Base-by-base conservation (phyloP, 2,113 vertebrate genomes). In the Sander lucioperca region DNA sequence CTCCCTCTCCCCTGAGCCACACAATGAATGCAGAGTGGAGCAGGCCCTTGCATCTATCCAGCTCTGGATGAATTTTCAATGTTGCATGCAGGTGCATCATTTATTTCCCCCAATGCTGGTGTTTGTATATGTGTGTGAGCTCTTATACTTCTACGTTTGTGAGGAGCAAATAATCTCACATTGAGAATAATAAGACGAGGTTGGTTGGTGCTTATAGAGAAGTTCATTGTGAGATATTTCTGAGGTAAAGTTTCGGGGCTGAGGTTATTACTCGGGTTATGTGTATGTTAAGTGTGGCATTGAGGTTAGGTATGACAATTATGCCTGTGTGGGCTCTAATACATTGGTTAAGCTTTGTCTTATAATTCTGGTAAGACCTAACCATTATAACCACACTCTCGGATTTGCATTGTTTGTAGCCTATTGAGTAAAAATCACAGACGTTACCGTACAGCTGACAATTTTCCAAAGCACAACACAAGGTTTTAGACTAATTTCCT, bases 41-140 rank as follows among this genome's bases (percentile, higher is more conserved):
- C 69, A 43, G 78, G 87, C 76, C 86, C 54, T 79, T 50, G 84
- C 84, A 83, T 88, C 87, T 53, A 74, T 84, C 74, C 81, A 75
- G 18, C 90, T 87, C 78, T 45, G 77, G 83, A 85, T 74, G 87
- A 90, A 89, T 91, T 90, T 88, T 65, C 86, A 86, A 83, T 85
- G 85, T 85, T 65, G 59, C 68, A 76, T 86, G 82, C 93, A 93
- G 92, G 92, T 92, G 89, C 88, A 91, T 91, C 87, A 80, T 89
- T 91, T 88, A 86, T 92, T 83, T 62, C 23, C 47, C 67, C 33
- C 43, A 65, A 39, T 82, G 78, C 75, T 86, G 71, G 72, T 79
- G 80, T 88, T 88, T 86, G 73, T 54, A 21, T 36, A 48, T 77
- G 64, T 85, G 47, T 68, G 68, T 73, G 68, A 1, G 33, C 50